Evolutionary conservation across 2,888 invertebrate species (phyloP).

Genomic region (Liopterus haemorrhoidalis): DNA sequence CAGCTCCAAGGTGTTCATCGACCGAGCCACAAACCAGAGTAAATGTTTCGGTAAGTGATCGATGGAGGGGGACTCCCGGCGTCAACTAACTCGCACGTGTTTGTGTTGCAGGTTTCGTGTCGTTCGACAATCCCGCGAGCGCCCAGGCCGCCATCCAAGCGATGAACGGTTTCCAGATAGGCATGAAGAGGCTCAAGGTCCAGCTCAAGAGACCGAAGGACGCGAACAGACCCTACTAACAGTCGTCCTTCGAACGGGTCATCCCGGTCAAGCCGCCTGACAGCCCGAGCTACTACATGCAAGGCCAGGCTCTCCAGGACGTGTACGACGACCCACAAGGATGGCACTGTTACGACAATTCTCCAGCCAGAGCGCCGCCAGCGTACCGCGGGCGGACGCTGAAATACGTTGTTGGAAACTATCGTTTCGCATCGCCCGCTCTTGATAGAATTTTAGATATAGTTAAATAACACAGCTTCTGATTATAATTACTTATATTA

Average conservation of each 20-base stretch:
- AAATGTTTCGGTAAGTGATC: slow-evolving; percentile 99
- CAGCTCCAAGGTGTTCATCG: slow-evolving; percentile 99
- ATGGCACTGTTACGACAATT: neutral
- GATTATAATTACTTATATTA: too few relatives aligned
- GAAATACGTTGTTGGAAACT: slow-evolving; percentile 6
- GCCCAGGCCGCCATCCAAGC: slow-evolving; percentile 98
- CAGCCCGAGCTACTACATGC: too few relatives aligned
- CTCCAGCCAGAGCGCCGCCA: slow-evolving; percentile 11
- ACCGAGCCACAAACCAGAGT: slow-evolving; percentile 99
- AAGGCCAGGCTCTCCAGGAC: too few relatives aligned
- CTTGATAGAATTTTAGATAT: slow-evolving; percentile 7
- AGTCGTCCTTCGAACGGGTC: too few relatives aligned
- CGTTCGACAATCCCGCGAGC: slow-evolving; percentile 97
- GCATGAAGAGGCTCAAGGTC: slow-evolving; percentile 99
- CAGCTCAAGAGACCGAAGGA: slow-evolving; percentile 99
- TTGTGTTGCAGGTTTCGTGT: slow-evolving; percentile 82
- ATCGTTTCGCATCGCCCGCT: slow-evolving; percentile 1
- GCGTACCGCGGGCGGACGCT: slow-evolving; percentile 16
- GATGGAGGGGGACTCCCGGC: neutral
- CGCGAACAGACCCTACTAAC: slow-evolving; percentile 96
- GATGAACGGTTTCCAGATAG: slow-evolving; percentile 99
- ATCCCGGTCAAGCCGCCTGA: too few relatives aligned
- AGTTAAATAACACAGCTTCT: slow-evolving; percentile 8
- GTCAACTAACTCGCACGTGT: neutral
- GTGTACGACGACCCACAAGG: too few relatives aligned